phyloP scores from a whole-genome alignment of 1,140 invertebrate genomes.

The Cotesia chilonis region DNA sequence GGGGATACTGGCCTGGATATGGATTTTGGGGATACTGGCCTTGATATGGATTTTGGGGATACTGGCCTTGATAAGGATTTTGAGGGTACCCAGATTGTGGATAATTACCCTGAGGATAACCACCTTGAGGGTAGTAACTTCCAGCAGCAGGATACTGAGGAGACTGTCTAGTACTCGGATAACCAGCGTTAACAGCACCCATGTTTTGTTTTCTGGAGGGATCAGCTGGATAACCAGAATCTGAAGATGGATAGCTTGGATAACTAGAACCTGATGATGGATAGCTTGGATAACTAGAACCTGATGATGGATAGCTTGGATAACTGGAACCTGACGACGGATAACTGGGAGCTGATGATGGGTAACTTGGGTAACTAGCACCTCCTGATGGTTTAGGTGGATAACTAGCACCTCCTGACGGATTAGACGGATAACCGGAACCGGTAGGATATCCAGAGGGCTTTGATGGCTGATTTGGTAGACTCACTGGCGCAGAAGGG shows the following conservation, averaged over 20 bases:
- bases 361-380: conserved; percentile 12
- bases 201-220: conserved; percentile 34
- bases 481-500: conserved; percentile 28
- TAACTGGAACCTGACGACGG: conserved; percentile 32
- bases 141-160: conserved; percentile 29
- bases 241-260: conserved; percentile 34
- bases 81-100: conserved; percentile 38
- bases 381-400: neutral
- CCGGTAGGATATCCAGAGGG: conserved; percentile 38
- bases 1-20: conserved; percentile 39
- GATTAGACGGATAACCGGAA: conserved; percentile 35
- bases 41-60: conserved; percentile 31
- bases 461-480: conserved; percentile 36
- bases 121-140: conserved; percentile 35
- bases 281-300: conserved; percentile 37
- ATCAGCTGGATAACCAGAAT: conserved; percentile 39
- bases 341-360: conserved; percentile 29
- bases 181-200: conserved; percentile 44
- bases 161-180: conserved; percentile 41
- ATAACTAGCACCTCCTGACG: conserved; percentile 20
- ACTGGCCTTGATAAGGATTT: conserved; percentile 16
- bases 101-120: conserved; percentile 33
- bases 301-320: conserved; percentile 32
- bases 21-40: conserved; percentile 40
- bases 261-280: conserved; percentile 32